Evolutionary conservation across 2,888 invertebrate species (phyloP).

Genomic region (Eledone cirrhosa): DNA sequence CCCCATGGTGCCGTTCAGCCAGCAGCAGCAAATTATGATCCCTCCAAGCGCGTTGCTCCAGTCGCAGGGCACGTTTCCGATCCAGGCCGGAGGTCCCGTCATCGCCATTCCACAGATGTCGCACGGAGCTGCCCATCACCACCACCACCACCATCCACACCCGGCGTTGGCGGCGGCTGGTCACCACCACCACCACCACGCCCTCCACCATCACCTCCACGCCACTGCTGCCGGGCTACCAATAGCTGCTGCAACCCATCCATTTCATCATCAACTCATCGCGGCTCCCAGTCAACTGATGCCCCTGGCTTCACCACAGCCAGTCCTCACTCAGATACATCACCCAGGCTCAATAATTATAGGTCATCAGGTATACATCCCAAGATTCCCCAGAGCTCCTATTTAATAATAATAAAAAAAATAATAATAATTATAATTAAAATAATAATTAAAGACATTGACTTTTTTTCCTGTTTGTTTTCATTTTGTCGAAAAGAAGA

Average conservation of each 20-base stretch:
- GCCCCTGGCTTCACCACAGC: slow-evolving; percentile 35
- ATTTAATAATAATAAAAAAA: slow-evolving; percentile 7
- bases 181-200: slow-evolving; percentile 34
- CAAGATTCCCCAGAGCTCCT: slow-evolving; percentile 29
- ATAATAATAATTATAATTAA: too few species aligned
- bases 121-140: slow-evolving; percentile 23
- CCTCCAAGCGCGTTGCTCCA: slow-evolving; percentile 34
- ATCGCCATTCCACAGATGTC: slow-evolving; percentile 49
- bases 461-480: too few species aligned
- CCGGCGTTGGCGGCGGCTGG: slow-evolving; percentile 33
- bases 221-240: slow-evolving; percentile 30
- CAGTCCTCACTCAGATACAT: slow-evolving; percentile 35
- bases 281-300: slow-evolving; percentile 25
- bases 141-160: slow-evolving; percentile 29
- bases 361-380: slow-evolving; percentile 42
- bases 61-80: slow-evolving; percentile 44
- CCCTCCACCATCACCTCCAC: slow-evolving; percentile 12
- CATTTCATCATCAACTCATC: slow-evolving; percentile 23
- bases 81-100: slow-evolving; percentile 57
- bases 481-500: too few species aligned
- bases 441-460: too few species aligned
- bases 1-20: slow-evolving; percentile 30
- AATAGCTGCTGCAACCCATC: slow-evolving; percentile 19
- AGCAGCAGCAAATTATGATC: slow-evolving; percentile 30
- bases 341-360: slow-evolving; percentile 50